phyloP scores from a whole-genome alignment of 2,113 vertebrate genomes.

The Zingel zingel region DNA sequence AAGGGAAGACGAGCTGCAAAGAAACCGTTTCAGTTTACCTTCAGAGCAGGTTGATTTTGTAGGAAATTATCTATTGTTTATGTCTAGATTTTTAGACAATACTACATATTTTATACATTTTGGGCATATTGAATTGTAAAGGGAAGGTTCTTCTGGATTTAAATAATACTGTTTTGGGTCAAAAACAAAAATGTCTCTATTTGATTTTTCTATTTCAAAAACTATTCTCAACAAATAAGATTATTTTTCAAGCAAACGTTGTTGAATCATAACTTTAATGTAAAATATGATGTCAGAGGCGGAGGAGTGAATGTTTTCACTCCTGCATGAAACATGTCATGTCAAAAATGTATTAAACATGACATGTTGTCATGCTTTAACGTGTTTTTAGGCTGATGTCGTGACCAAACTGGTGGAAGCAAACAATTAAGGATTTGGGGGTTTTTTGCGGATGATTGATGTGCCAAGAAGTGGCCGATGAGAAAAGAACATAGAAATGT shows the following conservation, averaged over 20 bases:
- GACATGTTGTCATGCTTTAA: no score
- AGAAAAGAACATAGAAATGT: no score
- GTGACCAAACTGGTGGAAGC: background rate
- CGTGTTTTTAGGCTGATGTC: no score
- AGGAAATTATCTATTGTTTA: background rate
- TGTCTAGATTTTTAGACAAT: background rate
- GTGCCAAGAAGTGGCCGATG: no score
- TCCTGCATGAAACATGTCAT: no score
- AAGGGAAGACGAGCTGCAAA: slow-evolving; percentile 29
- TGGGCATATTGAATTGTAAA: background rate
- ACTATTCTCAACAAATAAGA: background rate
- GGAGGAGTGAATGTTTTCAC: background rate
- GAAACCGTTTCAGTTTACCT: slow-evolving; percentile 32
- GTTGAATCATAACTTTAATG: background rate
- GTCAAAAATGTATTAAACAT: no score
- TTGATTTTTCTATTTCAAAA: background rate
- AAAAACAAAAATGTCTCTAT: background rate
- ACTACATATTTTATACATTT: background rate
- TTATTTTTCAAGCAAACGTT: background rate
- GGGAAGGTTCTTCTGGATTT: background rate
- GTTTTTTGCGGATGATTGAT: background rate
- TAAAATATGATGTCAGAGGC: no score
- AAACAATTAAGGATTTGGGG: background rate
- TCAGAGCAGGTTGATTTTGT: background rate
- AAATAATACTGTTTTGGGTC: background rate